These are phyloP conservation scores for Crossocerus cetratus DNA, from an alignment of 2,888 invertebrate genomes.

Conservation along the genomic window DNA sequence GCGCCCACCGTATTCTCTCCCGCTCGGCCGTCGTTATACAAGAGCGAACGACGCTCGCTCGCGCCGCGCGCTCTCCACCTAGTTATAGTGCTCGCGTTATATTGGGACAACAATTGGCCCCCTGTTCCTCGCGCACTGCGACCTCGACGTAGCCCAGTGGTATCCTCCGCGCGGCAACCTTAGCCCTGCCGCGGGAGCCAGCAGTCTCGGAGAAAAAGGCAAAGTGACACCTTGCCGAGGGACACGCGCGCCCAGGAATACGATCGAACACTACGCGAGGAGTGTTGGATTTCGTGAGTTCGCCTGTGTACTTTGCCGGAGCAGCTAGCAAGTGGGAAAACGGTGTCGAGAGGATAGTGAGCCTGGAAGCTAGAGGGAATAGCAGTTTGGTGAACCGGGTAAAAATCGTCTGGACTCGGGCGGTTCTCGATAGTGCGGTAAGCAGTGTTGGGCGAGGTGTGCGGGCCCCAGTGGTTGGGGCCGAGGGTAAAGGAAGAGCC, in stretches of 20 bases:
- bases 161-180: no score
- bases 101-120: constrained; percentile 64
- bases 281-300: neutral
- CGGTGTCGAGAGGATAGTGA: neutral
- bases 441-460: constrained; percentile 1
- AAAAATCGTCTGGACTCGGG: neutral
- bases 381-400: constrained; percentile 2
- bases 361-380: neutral
- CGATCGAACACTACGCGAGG: neutral
- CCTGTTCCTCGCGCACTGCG: constrained; percentile 39
- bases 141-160: neutral
- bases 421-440: neutral
- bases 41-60: constrained; percentile 13
- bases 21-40: constrained; percentile 29
- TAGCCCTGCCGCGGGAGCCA: no score
- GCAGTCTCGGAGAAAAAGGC: constrained; percentile 9
- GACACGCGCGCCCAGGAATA: neutral
- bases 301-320: neutral
- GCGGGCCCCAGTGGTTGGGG: constrained; percentile 8
- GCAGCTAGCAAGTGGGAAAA: neutral
- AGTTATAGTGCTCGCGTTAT: constrained; percentile 46
- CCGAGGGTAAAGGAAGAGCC: constrained; percentile 54
- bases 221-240: constrained; percentile 11
- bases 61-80: constrained; percentile 31
- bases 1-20: constrained; percentile 28